A percentile compares a stretch with the other conserved stretches of the same genome.
Conservation (phyloP, 1,140 invertebrate genomes). For the Micrasema longulum region DNA sequence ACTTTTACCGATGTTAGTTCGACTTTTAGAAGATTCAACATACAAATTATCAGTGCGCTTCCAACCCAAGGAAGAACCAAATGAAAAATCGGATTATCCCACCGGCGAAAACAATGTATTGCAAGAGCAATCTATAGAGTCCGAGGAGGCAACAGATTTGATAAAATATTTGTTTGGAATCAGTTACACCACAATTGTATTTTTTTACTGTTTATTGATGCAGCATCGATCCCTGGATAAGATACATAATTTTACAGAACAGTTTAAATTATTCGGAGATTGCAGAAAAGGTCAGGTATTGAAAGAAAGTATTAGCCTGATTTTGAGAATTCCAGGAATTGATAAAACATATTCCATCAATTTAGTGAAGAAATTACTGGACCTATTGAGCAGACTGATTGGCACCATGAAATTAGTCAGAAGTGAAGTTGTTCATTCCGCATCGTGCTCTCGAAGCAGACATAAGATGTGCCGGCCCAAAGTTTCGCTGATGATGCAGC, state of each 20-base stretch:
- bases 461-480: slow-evolving; percentile 67
- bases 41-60: slow-evolving; percentile 58
- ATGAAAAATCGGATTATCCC: slow-evolving; percentile 51
- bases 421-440: slow-evolving; percentile 69
- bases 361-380: slow-evolving; percentile 69
- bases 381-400: slow-evolving; percentile 71
- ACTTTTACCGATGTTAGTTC: slow-evolving; percentile 71
- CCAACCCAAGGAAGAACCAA: slow-evolving; percentile 18
- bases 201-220: slow-evolving; percentile 72
- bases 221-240: slow-evolving; percentile 69
- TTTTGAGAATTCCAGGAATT: slow-evolving; percentile 66
- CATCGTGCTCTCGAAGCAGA: slow-evolving; percentile 64
- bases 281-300: slow-evolving; percentile 70
- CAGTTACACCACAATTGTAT: slow-evolving; percentile 70
- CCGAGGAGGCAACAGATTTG: slow-evolving; percentile 60
- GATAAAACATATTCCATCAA: slow-evolving; percentile 62
- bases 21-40: slow-evolving; percentile 70
- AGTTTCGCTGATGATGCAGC: slow-evolving; percentile 65
- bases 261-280: slow-evolving; percentile 72
- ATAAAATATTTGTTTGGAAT: slow-evolving; percentile 74
- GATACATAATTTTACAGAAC: slow-evolving; percentile 71
- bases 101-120: slow-evolving; percentile 51
- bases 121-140: slow-evolving; percentile 9
- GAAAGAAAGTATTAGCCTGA: slow-evolving; percentile 69
- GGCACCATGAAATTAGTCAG: slow-evolving; percentile 70